Evolutionary conservation across 2,888 invertebrate genomes (phyloP).

Genomic region (Criorhina ranunculi): DNA sequence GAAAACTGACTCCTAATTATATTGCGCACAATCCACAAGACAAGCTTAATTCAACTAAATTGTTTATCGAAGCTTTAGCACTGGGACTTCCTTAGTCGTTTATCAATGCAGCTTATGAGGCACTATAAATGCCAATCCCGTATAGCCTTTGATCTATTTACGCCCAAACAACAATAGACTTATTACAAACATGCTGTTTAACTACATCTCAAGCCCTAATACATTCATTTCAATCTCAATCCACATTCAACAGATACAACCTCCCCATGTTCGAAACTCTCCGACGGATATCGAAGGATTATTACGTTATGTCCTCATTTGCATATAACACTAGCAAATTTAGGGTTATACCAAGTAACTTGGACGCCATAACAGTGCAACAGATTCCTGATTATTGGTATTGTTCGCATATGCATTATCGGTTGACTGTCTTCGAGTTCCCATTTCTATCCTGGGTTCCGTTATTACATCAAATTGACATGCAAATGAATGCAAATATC

Average conservation of each 20-base stretch:
- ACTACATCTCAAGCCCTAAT: conserved; percentile 10
- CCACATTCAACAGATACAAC: conserved; percentile 37
- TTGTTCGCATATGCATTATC: conserved; percentile 40
- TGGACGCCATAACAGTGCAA: conserved; percentile 24
- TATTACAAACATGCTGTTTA: conserved; percentile 13
- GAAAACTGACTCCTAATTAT: too few relatives aligned
- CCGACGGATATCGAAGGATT: conserved; percentile 31
- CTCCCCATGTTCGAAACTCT: neutral
- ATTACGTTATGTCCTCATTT: conserved; percentile 49
- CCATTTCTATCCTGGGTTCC: neutral
- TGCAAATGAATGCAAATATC: conserved; percentile 63
- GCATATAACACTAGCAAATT: conserved; percentile 41
- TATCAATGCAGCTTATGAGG: neutral
- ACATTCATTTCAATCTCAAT: conserved; percentile 23
- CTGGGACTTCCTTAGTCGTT: neutral
- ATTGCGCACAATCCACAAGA: too few relatives aligned
- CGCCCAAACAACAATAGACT: conserved; percentile 5
- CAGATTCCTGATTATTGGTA: conserved; percentile 50
- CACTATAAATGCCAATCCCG: neutral
- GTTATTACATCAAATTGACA: conserved; percentile 51
- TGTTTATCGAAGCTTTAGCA: too few relatives aligned
- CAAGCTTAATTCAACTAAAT: too few relatives aligned
- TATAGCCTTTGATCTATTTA: conserved; percentile 8
- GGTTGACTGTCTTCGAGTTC: conserved; percentile 8
- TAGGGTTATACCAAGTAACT: conserved; percentile 26